Base-by-base conservation (phyloP, 1,140 invertebrate species). In the Metopolophium dirhodum region DNA sequence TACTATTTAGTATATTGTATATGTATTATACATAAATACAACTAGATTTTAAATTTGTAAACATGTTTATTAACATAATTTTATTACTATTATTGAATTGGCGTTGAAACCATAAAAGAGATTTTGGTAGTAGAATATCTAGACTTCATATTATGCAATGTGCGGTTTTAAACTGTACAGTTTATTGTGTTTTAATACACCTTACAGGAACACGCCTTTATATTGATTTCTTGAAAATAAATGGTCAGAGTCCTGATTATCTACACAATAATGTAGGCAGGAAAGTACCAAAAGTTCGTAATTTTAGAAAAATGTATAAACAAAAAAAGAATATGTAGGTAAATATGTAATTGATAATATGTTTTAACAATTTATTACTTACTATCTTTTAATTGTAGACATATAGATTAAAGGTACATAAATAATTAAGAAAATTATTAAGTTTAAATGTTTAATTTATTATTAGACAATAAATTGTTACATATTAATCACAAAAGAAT, bases 161-260 rank as follows among this genome's bases (percentile, higher is more conserved):
- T 26, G 35, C 20, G 26, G 35, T 88, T 89, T 51, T 89, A 89
- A 89, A 89, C 49, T 77, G n/a, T 35, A 54, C 11, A 37, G 47
- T 54, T 51, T 54, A 89, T 45, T 54, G n/a, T 54, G 47, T 88
- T 88, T 54, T 54, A 54, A 89, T 54, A 89, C n/a, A 54, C n/a
- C 85, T 30, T 30, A 8, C 85, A 7, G n/a, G n/a, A 54, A 54
- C 87, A 89, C 87, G 49, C 87, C 87, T 89, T 89, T 54, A 8
- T 89, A 89, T 89, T 89, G 87, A 89, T 89, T 89, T 89, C 22
- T 54, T 26, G 87, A 35, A 89, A 89, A 35, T n/a, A 37, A 37
- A 89, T 37, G 49, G 87, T 54, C 87, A 89, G 47, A 49, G 49
- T 89, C 47, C 41, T 23, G 47, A 18, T 54, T 54, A 6, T 89